Evolutionary conservation across 2,888 invertebrate species (phyloP), one percentile per base, ranked within the genome.

Genomic region (Patella ulyssiponensis): DNA sequence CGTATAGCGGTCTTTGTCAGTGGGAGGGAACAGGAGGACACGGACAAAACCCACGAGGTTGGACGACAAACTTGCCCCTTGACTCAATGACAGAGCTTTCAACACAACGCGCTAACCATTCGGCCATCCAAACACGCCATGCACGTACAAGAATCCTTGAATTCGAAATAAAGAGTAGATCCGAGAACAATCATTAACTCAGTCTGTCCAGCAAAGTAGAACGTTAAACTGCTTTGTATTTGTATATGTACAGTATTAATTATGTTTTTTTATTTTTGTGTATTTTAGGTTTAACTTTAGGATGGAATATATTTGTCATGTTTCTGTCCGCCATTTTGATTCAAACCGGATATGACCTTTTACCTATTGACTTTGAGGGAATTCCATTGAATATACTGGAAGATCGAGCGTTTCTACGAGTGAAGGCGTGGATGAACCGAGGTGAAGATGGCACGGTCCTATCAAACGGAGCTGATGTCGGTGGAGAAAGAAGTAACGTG

Each of bases 361-460:
- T 84, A n/a, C 85, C 84, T 2, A 70, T 79, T 15, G 76, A 82
- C 73, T 83, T 82, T 53, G 71, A 54, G 56, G 71, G 71, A 56
- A 79, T 80, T 9, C 82, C 86, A 3, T 77, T 86, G 14, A 77
- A 83, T 52, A 74, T 86, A 71, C 54, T 73, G 15, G 77, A 82
- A 14, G 79, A 86, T 71, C 75, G 44, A 9, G 81, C 83, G 71
- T 86, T 77, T 73, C 80, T 85, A n/a, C 69, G 84, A 15, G 74
- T 52, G 4, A 23, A 80, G 71, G 84, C 86, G 17, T 86, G 83
- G 83, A 27, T 17, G 12, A 17, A 70, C 76, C 71, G 83, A 58
- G 76, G 81, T 27, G 69, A 76, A 9, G 72, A 70, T 51, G 51
- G 54, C 33, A 23, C n/a, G 23, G 76, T 70, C 14, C 23, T 54